Evolutionary conservation across 2,797 vertebrate genomes (phyloP).

Genomic region (Euthynnus affinis): DNA sequence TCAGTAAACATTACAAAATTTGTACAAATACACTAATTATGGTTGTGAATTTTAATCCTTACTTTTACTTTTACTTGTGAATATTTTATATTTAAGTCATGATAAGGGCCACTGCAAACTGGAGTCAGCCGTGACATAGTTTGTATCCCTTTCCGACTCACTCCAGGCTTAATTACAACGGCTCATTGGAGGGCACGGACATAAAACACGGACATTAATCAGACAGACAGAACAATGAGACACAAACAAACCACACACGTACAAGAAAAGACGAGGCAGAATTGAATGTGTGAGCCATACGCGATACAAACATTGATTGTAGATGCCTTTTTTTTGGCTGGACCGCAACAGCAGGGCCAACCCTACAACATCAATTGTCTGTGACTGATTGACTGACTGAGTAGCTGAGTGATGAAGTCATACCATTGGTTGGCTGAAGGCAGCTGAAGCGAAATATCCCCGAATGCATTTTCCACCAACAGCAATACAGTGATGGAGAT

Average conservation of each 20-base stretch:
- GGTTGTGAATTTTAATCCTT: slow-evolving; percentile 5
- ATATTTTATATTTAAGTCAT: slow-evolving; percentile 32
- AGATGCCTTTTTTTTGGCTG: too few relatives aligned
- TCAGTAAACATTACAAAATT: neutral
- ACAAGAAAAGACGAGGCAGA: slow-evolving; percentile 14
- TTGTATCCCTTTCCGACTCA: slow-evolving; percentile 27
- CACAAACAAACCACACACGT: slow-evolving; percentile 42
- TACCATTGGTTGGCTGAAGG: too few relatives aligned
- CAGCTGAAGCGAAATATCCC: too few relatives aligned
- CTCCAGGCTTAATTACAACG: slow-evolving; percentile 57
- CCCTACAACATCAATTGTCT: too few relatives aligned
- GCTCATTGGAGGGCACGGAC: slow-evolving; percentile 55
- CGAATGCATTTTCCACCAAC: too few relatives aligned
- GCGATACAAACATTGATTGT: neutral
- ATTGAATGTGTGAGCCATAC: neutral
- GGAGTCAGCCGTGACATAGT: slow-evolving; percentile 23
- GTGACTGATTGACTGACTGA: too few relatives aligned
- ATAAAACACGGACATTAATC: slow-evolving; percentile 64
- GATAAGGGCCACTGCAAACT: slow-evolving; percentile 36
- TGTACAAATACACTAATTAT: neutral
- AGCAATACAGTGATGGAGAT: too few relatives aligned
- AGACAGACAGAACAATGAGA: slow-evolving; percentile 54
- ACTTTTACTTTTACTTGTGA: too few relatives aligned
- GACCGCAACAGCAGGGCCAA: too few relatives aligned
- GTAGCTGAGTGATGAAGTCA: too few relatives aligned